These are phyloP conservation scores for Nesidiocoris tenuis DNA, from an alignment of 2,888 invertebrate genomes.

Conservation along the genomic window DNA sequence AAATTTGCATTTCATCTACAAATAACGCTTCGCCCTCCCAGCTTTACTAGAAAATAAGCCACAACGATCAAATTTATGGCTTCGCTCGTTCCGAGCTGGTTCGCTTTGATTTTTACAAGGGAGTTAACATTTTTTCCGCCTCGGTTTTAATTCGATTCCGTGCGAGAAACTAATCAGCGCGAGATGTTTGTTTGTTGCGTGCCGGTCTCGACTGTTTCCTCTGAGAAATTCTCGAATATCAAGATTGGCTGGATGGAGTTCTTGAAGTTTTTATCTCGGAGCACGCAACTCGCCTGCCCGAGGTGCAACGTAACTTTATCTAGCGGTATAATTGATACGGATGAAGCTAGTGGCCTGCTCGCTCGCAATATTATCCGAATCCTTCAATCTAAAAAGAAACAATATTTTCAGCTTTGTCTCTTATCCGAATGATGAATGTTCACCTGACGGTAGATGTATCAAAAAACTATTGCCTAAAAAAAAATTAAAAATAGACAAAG, in stretches of 20 bases:
- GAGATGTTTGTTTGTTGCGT: conserved; percentile 29
- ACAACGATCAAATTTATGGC: background rate
- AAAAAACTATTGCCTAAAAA: too few species aligned
- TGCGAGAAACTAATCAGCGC: conserved; percentile 17
- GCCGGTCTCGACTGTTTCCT: background rate
- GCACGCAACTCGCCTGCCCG: background rate
- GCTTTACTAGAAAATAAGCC: background rate
- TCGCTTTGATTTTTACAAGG: conserved; percentile 10
- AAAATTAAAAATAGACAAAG: too few species aligned
- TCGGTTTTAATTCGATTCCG: conserved; percentile 27
- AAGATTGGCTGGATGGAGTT: background rate
- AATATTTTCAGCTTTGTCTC: too few species aligned
- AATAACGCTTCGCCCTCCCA: too few species aligned
- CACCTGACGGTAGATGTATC: too few species aligned
- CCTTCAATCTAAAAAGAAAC: too few species aligned
- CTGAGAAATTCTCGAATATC: background rate
- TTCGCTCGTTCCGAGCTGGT: conserved; percentile 8
- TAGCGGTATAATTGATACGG: background rate
- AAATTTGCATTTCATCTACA: too few species aligned
- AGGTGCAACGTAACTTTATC: background rate
- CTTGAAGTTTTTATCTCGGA: background rate
- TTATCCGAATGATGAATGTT: too few species aligned
- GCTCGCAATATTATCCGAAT: too few species aligned
- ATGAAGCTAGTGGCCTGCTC: too few species aligned
- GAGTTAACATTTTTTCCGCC: background rate